A percentile compares a stretch with the other conserved stretches of the same genome.
These are phyloP conservation scores for Mycteria americana DNA, from an alignment of 2,797 vertebrate genomes.

Conservation along the genomic window DNA sequence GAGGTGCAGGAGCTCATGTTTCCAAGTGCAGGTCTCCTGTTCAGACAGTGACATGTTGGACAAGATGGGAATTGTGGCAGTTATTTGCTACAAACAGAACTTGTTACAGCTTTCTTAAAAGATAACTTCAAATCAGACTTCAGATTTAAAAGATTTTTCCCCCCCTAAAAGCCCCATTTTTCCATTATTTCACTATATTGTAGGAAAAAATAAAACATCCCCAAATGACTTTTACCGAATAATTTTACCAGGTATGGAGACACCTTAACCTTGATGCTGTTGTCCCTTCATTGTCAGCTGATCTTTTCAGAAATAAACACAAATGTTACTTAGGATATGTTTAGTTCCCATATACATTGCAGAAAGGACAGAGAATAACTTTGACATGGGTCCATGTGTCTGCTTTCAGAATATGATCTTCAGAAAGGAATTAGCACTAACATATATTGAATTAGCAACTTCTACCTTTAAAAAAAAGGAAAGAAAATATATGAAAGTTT, in stretches of 20 bases:
- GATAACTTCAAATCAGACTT: neutral
- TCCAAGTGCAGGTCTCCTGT: neutral
- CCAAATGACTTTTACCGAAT: neutral
- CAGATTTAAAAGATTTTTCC: neutral
- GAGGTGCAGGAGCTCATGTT: neutral
- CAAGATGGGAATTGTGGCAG: neutral
- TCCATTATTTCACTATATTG: neutral
- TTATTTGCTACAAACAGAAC: neutral
- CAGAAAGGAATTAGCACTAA: neutral
- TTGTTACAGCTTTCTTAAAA: neutral
- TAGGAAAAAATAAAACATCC: neutral
- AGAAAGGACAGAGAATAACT: neutral
- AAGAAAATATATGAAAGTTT: neutral
- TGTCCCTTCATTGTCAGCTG: neutral
- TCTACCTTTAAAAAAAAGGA: neutral
- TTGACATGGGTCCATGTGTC: neutral
- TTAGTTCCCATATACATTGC: neutral
- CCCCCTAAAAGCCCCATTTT: neutral
- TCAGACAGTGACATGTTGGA: neutral
- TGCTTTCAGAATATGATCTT: neutral
- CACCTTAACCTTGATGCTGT: neutral
- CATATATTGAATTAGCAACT: neutral
- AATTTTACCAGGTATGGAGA: neutral
- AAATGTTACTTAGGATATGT: neutral
- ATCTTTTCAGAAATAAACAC: neutral